Evolutionary conservation across 1,140 invertebrate genomes (phyloP).

Genomic region (Drosophila truncata): DNA sequence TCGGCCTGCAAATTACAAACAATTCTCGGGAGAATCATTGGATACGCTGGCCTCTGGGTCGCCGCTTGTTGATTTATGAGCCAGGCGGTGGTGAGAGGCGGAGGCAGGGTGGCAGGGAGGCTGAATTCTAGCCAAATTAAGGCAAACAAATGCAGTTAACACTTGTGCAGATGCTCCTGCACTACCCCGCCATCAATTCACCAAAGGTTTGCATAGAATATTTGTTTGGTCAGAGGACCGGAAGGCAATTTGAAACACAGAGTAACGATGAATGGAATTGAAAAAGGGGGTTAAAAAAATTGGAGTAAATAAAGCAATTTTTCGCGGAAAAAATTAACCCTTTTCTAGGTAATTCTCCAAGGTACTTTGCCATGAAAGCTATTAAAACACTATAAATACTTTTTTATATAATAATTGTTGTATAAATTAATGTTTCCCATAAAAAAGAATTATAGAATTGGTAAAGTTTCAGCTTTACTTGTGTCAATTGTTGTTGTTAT

Average conservation of each 20-base stretch:
- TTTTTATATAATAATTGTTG: neutral
- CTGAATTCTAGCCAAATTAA: slow-evolving; percentile 34
- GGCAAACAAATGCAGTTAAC: slow-evolving; percentile 54
- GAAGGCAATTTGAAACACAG: slow-evolving; percentile 46
- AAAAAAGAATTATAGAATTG: neutral
- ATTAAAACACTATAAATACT: neutral
- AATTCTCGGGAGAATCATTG: slow-evolving; percentile 72
- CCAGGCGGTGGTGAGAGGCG: neutral
- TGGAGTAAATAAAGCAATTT: slow-evolving; percentile 1
- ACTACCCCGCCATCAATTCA: slow-evolving; percentile 13
- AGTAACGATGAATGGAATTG: slow-evolving; percentile 8
- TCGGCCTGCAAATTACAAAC: slow-evolving; percentile 69
- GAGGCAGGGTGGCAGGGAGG: neutral
- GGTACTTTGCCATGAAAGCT: neutral
- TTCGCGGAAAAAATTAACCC: slow-evolving; percentile 3
- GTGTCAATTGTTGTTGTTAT: too few species aligned
- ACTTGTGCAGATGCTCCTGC: slow-evolving; percentile 14
- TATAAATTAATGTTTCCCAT: neutral
- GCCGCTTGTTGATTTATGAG: slow-evolving; percentile 61
- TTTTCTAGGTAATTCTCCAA: neutral
- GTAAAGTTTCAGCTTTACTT: neutral
- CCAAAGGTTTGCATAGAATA: slow-evolving; percentile 47
- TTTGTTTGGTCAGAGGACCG: slow-evolving; percentile 37
- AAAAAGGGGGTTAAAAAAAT: neutral
- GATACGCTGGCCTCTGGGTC: slow-evolving; percentile 43